phyloP scores from a whole-genome alignment of 2,113 vertebrate species.

The Nettapus auritus region DNA sequence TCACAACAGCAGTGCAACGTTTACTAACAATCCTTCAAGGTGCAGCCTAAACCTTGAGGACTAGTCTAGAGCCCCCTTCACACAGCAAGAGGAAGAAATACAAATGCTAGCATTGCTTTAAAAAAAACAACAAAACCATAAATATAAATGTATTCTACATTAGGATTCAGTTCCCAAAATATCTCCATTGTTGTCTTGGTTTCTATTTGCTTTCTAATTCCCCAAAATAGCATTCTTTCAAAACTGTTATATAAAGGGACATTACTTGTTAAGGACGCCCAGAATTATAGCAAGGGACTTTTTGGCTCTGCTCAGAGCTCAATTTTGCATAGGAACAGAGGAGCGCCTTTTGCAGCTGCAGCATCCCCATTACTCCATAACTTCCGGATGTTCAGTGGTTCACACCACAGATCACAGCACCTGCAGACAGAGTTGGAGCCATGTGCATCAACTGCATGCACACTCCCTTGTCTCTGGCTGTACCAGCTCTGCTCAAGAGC shows the following conservation, averaged over 20 bases:
- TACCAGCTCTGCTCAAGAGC: neutral
- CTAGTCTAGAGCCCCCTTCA: neutral
- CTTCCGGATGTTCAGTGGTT: neutral
- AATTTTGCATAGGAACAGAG: neutral
- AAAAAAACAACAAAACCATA: neutral
- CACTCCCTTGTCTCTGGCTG: neutral
- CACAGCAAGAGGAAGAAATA: neutral
- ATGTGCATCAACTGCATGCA: accelerated
- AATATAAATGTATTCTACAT: neutral
- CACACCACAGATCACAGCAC: neutral
- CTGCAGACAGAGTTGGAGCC: neutral
- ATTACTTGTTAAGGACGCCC: neutral
- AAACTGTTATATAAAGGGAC: neutral
- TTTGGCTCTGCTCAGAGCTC: neutral
- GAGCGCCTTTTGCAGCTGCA: neutral
- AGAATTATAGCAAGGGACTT: neutral
- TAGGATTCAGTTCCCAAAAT: conserved; percentile 25
- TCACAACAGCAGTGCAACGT: neutral
- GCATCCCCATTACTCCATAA: neutral
- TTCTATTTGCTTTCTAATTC: neutral
- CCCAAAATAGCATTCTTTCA: neutral
- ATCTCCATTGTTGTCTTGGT: conserved; percentile 9
- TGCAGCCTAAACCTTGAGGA: neutral
- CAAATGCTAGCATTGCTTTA: neutral
- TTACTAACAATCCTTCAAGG: neutral